These are phyloP conservation scores for Chloroceryle inda DNA, from an alignment of 2,797 vertebrate species.

Conservation along the genomic window DNA sequence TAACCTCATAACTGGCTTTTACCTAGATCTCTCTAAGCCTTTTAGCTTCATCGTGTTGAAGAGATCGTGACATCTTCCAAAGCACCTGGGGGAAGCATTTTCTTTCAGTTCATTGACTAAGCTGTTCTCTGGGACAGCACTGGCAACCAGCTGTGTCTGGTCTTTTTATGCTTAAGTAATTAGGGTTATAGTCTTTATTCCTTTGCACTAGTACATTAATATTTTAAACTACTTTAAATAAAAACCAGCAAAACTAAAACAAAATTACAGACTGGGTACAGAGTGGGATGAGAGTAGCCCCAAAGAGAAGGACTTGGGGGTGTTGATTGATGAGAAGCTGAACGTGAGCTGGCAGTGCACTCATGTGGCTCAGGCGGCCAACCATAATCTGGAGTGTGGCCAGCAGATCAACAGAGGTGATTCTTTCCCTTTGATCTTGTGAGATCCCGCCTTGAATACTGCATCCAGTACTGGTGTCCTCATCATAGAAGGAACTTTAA, in stretches of 20 bases:
- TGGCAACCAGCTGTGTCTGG: slow-evolving; percentile 48
- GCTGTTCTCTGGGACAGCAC: slow-evolving; percentile 15
- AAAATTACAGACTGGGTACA: too few species aligned
- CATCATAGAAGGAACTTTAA: too few species aligned
- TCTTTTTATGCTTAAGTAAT: slow-evolving; percentile 64
- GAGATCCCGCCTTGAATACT: too few species aligned
- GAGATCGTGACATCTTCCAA: slow-evolving; percentile 75
- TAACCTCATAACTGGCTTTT: slow-evolving; percentile 68
- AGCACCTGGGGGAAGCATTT: slow-evolving; percentile 61
- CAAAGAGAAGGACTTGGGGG: too few species aligned
- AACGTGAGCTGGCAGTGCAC: too few species aligned
- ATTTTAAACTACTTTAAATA: background rate
- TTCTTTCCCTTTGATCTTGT: too few species aligned
- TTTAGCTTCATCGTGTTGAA: slow-evolving; percentile 70
- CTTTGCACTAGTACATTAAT: background rate
- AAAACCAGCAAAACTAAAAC: background rate
- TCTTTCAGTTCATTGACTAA: slow-evolving; percentile 66
- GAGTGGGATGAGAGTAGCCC: too few species aligned
- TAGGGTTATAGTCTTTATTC: slow-evolving; percentile 15
- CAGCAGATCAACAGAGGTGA: too few species aligned
- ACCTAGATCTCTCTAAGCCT: slow-evolving; percentile 66
- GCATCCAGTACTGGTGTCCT: too few species aligned
- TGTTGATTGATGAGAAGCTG: too few species aligned
- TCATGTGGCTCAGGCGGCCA: too few species aligned
- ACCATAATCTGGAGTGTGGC: too few species aligned